A percentile compares a stretch with the other conserved stretches of the same genome.
Conservation (phyloP, 2,797 vertebrate species). For the Ceyx erithaca region DNA sequence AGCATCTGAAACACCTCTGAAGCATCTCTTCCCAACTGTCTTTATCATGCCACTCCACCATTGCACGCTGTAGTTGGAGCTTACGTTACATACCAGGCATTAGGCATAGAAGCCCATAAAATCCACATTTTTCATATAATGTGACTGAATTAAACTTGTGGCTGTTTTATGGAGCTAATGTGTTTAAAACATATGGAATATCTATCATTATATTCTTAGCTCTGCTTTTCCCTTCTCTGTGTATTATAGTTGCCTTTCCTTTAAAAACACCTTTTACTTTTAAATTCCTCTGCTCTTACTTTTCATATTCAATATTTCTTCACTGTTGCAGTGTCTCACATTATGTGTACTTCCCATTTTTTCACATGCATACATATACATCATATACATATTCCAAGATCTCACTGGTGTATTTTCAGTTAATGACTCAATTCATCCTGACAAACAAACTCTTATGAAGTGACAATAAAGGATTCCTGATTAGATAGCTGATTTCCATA, state of each 20-base stretch:
- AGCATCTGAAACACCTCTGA: neutral
- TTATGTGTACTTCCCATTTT: neutral
- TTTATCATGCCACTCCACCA: neutral
- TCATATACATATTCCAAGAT: neutral
- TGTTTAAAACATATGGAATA: neutral
- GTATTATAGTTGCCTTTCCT: neutral
- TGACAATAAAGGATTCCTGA: slow-evolving; percentile 7
- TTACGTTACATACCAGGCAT: neutral
- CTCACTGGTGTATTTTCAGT: slow-evolving; percentile 13
- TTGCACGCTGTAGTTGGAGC: accelerated
- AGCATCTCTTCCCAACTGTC: neutral
- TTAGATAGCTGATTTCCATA: slow-evolving; percentile 14
- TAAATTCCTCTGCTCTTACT: neutral
- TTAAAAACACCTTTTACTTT: neutral
- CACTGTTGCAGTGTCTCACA: neutral
- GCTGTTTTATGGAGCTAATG: neutral
- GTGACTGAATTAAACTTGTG: neutral
- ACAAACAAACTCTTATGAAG: slow-evolving; percentile 25
- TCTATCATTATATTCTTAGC: neutral
- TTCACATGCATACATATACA: neutral
- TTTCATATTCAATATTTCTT: neutral
- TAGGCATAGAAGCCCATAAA: neutral
- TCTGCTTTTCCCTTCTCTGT: neutral
- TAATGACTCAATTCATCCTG: slow-evolving; percentile 41
- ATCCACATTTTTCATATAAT: neutral